phyloP scores from a whole-genome alignment of 2,113 vertebrate genomes.

The Hypomesus transpacificus region DNA sequence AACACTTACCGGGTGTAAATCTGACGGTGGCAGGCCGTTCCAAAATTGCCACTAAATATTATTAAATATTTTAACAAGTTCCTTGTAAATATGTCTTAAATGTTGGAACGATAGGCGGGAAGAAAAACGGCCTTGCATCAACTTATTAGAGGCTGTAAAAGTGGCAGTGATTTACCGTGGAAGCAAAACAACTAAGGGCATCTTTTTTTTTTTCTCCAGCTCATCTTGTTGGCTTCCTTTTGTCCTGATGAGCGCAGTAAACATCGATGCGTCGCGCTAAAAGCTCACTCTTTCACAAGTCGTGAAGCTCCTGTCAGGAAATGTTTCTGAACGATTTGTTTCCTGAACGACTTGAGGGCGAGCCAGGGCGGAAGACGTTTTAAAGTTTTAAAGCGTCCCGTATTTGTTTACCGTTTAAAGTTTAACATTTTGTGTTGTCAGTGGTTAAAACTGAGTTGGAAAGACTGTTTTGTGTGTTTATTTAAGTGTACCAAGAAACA shows the following conservation, averaged over 20 bases:
- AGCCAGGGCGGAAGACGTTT: slow-evolving; percentile 50
- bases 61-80: slow-evolving; percentile 87
- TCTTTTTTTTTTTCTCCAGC: slow-evolving; percentile 60
- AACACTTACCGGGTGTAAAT: slow-evolving; percentile 81
- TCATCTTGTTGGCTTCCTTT: slow-evolving; percentile 62
- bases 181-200: slow-evolving; percentile 68
- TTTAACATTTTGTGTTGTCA: slow-evolving; percentile 56
- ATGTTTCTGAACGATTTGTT: slow-evolving; percentile 43
- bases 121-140: slow-evolving; percentile 81
- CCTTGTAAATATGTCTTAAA: slow-evolving; percentile 84
- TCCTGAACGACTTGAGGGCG: slow-evolving; percentile 42
- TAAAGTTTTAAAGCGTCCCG: slow-evolving; percentile 64
- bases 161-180: slow-evolving; percentile 70
- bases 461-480: slow-evolving; percentile 36
- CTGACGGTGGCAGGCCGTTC: slow-evolving; percentile 67
- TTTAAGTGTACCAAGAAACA: slow-evolving; percentile 14
- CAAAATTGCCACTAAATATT: slow-evolving; percentile 84
- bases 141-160: slow-evolving; percentile 82
- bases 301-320: slow-evolving; percentile 47
- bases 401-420: slow-evolving; percentile 57
- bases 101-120: slow-evolving; percentile 77
- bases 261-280: slow-evolving; percentile 62
- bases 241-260: slow-evolving; percentile 70
- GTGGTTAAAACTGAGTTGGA: slow-evolving; percentile 23
- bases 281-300: slow-evolving; percentile 65